phyloP scores from a whole-genome alignment of 1,140 invertebrate species.

The Nilaparvata lugens region DNA sequence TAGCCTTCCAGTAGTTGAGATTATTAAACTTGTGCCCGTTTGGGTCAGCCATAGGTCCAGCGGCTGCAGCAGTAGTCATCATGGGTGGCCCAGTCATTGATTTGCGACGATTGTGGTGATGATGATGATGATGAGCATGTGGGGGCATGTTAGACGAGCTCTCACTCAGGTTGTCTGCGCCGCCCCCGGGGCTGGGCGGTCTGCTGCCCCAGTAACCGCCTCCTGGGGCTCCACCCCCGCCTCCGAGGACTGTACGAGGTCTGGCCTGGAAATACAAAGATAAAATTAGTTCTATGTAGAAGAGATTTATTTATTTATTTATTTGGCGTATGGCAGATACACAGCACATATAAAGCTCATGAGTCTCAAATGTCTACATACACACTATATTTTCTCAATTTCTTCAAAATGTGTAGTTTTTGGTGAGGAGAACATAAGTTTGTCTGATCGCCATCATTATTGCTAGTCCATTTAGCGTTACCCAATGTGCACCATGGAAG shows the following conservation, averaged over 20 bases:
- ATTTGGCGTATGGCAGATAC: too few species aligned
- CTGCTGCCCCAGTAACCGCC: slow-evolving; percentile 24
- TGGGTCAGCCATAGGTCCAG: slow-evolving; percentile 6
- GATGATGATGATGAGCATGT: neutral
- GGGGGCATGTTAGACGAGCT: slow-evolving; percentile 27
- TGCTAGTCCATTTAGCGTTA: too few species aligned
- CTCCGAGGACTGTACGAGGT: slow-evolving; percentile 9
- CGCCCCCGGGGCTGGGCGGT: slow-evolving; percentile 24
- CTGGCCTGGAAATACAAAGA: neutral
- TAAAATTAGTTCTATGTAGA: too few species aligned
- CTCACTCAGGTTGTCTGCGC: slow-evolving; percentile 23
- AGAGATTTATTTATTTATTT: too few species aligned
- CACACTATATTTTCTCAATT: too few species aligned
- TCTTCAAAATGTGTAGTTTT: too few species aligned
- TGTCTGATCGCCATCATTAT: too few species aligned
- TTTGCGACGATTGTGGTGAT: neutral
- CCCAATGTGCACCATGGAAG: too few species aligned
- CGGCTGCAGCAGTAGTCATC: slow-evolving; percentile 11
- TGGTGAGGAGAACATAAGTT: too few species aligned
- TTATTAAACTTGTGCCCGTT: slow-evolving; percentile 49
- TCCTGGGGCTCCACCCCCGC: neutral
- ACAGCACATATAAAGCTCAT: too few species aligned
- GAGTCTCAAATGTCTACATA: too few species aligned
- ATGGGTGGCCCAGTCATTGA: slow-evolving; percentile 7
- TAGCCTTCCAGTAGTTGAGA: slow-evolving; percentile 75